These are phyloP conservation scores for Latrodectus elegans DNA, from an alignment of 2,888 invertebrate genomes.

Conservation along the genomic window DNA sequence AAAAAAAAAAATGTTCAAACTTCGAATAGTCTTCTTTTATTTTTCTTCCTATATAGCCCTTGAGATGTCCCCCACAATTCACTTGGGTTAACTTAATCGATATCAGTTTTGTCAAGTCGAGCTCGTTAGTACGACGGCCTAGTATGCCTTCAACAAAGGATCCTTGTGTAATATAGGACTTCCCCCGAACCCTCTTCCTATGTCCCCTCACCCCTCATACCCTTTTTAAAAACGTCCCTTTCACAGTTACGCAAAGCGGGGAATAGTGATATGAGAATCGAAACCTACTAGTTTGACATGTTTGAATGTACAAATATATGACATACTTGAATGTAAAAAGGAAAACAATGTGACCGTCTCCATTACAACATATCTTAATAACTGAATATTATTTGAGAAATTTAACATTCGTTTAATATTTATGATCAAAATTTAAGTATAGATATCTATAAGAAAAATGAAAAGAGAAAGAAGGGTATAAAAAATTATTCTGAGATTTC, in stretches of 20 bases:
- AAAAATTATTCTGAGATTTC: too few species aligned
- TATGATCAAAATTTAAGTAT: too few species aligned
- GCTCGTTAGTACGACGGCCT: constrained; percentile 53
- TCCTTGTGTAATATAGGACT: constrained; percentile 58
- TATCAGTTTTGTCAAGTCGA: constrained; percentile 63
- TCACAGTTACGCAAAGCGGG: background rate
- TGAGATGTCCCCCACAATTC: constrained; percentile 8
- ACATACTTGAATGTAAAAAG: too few species aligned
- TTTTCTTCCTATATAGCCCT: constrained; percentile 24
- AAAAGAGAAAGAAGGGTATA: too few species aligned
- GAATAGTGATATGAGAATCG: constrained; percentile 1
- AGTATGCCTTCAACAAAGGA: constrained; percentile 52
- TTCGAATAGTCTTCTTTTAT: background rate
- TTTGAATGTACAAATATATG: background rate
- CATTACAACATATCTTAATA: too few species aligned
- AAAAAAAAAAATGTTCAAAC: too few species aligned
- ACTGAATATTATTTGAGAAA: too few species aligned
- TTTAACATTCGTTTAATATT: too few species aligned
- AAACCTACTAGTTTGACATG: background rate
- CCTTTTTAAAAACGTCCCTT: constrained; percentile 39
- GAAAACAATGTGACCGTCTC: too few species aligned
- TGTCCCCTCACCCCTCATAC: background rate
- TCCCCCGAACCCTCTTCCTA: background rate
- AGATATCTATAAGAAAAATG: too few species aligned
- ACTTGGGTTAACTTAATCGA: constrained; percentile 60